These are phyloP conservation scores for Varroa destructor DNA, from an alignment of 1,140 invertebrate species.

Conservation along the genomic window DNA sequence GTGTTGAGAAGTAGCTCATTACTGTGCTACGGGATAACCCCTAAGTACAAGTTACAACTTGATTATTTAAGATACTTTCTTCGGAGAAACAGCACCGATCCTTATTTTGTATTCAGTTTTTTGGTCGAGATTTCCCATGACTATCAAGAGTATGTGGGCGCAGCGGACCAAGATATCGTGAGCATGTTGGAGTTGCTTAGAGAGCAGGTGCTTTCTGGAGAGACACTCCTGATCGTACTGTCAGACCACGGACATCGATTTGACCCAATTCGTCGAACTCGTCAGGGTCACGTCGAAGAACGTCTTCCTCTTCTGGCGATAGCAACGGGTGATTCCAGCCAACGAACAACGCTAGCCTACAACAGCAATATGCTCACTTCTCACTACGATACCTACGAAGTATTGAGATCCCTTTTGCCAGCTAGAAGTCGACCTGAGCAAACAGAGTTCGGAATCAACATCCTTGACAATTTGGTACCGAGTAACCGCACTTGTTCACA, in stretches of 20 bases:
- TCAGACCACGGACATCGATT: conserved; percentile 88
- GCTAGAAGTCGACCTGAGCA: neutral
- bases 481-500: conserved; percentile 55
- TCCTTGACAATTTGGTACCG: neutral
- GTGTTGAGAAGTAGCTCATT: conserved; percentile 32
- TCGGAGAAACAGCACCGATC: conserved; percentile 28
- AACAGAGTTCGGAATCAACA: conserved; percentile 2
- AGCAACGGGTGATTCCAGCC: conserved; percentile 1
- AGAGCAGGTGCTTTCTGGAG: conserved; percentile 38
- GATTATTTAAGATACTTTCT: conserved; percentile 36
- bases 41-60: conserved; percentile 33
- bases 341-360: neutral
- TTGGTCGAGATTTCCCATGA: conserved; percentile 40
- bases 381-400: conserved; percentile 18
- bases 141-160: conserved; percentile 38
- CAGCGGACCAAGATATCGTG: conserved; percentile 38
- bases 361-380: conserved; percentile 20
- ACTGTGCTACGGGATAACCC: conserved; percentile 32
- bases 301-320: conserved; percentile 59
- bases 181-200: conserved; percentile 38
- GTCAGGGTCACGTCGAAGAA: conserved; percentile 72
- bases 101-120: conserved; percentile 34
- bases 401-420: neutral
- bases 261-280: conserved; percentile 63
- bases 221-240: conserved; percentile 58